Evolutionary conservation across 2,888 invertebrate species (phyloP).

Genomic region (Lasioglossum villosulum): DNA sequence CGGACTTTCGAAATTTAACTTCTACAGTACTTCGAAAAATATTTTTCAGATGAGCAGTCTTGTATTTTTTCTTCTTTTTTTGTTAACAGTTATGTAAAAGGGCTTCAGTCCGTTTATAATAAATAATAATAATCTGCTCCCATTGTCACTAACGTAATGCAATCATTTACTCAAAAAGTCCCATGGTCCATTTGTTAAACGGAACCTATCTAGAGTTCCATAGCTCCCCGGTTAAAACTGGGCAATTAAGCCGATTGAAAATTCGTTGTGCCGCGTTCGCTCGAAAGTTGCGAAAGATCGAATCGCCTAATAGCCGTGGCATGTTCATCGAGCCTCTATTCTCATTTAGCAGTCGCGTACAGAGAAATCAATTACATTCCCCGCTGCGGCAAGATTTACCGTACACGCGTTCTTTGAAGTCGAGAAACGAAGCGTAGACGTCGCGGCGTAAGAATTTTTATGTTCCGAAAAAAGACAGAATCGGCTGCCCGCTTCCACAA

Average conservation of each 20-base stretch:
- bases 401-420: slow-evolving; percentile 42
- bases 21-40: too few relatives aligned
- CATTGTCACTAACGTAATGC: too few relatives aligned
- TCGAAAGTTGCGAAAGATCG: slow-evolving; percentile 29
- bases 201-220: not conserved
- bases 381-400: slow-evolving; percentile 60
- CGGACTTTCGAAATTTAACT: too few relatives aligned
- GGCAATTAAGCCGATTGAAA: not conserved
- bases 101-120: too few relatives aligned
- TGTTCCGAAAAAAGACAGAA: slow-evolving; percentile 49
- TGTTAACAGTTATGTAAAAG: too few relatives aligned
- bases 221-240: not conserved
- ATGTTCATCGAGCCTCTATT: slow-evolving; percentile 43
- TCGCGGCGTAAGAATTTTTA: slow-evolving; percentile 57
- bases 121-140: too few relatives aligned
- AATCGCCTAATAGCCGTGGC: slow-evolving; percentile 32
- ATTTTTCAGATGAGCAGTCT: too few relatives aligned
- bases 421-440: slow-evolving; percentile 27
- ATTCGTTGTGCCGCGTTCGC: not conserved
- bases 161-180: not conserved
- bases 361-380: slow-evolving; percentile 63
- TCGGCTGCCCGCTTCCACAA: not conserved
- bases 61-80: too few relatives aligned
- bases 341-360: slow-evolving; percentile 46
- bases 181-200: not conserved